phyloP scores from a whole-genome alignment of 2,113 vertebrate species.

The Brienomyrus longianalis region DNA sequence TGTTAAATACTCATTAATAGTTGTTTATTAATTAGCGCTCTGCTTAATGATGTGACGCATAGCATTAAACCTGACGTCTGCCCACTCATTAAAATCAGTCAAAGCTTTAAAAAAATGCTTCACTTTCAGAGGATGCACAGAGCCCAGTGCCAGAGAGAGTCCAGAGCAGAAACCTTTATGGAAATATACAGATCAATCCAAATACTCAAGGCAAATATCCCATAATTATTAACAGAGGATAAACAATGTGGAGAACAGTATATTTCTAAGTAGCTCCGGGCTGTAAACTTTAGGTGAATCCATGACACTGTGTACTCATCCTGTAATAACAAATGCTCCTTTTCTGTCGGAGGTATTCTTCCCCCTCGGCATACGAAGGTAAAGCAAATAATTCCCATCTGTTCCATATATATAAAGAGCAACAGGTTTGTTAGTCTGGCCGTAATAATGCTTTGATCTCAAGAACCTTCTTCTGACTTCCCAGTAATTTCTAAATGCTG shows the following conservation, averaged over 20 bases:
- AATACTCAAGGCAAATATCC: not conserved
- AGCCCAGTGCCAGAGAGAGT: not conserved
- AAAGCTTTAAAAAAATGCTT: not conserved
- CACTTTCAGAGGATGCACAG: not conserved
- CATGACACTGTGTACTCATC: not conserved
- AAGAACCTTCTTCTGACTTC: not conserved
- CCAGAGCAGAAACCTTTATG: not conserved
- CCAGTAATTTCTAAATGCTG: not conserved
- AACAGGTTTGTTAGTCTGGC: not conserved
- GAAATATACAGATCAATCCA: not conserved
- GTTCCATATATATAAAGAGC: not conserved
- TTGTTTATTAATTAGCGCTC: not conserved
- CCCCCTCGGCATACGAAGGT: not conserved
- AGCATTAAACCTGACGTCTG: not conserved
- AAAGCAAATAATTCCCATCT: not conserved
- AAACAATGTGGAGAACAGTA: not conserved
- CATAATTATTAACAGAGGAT: not conserved
- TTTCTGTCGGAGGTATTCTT: not conserved
- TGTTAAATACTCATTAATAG: not conserved
- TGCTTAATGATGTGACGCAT: not conserved
- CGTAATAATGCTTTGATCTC: not conserved
- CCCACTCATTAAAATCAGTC: not conserved
- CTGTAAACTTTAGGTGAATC: not conserved
- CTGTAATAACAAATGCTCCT: not conserved
- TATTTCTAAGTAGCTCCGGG: not conserved